A percentile compares a stretch with the other conserved stretches of the same genome.
phyloP scores from a whole-genome alignment of 2,113 vertebrate species.

The Todiramphus saurophagus region DNA sequence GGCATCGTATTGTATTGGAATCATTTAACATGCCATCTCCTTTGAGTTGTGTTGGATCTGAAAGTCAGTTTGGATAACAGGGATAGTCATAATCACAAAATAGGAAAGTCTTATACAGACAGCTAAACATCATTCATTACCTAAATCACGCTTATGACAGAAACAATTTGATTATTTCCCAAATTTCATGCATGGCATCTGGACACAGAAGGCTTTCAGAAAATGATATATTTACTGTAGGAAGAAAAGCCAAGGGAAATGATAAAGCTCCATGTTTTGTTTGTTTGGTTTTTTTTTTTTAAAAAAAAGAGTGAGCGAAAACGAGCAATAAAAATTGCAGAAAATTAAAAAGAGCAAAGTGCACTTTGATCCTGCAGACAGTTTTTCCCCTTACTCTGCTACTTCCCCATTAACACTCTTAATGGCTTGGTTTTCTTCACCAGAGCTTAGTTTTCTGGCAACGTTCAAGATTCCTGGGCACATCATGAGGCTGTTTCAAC shows the following conservation, averaged over 20 bases:
- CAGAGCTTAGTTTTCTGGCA: background rate
- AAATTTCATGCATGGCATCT: background rate
- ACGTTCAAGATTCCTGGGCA: background rate
- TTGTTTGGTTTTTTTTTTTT: background rate
- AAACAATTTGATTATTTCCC: background rate
- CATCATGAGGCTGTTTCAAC: background rate
- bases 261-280: background rate
- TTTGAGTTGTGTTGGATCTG: background rate
- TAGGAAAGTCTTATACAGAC: background rate
- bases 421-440: background rate
- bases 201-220: background rate
- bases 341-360: background rate
- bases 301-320: background rate
- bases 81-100: background rate
- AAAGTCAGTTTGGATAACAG: background rate
- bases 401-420: background rate
- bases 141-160: background rate
- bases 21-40: background rate
- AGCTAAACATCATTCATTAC: background rate
- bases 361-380: background rate
- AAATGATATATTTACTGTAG: background rate
- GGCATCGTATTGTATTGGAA: background rate
- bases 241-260: constrained; percentile 1
- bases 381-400: background rate
- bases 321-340: background rate